Evolutionary conservation across 23 tunicate species (phyloP).

Genomic region (Halocynthia aurantium): DNA sequence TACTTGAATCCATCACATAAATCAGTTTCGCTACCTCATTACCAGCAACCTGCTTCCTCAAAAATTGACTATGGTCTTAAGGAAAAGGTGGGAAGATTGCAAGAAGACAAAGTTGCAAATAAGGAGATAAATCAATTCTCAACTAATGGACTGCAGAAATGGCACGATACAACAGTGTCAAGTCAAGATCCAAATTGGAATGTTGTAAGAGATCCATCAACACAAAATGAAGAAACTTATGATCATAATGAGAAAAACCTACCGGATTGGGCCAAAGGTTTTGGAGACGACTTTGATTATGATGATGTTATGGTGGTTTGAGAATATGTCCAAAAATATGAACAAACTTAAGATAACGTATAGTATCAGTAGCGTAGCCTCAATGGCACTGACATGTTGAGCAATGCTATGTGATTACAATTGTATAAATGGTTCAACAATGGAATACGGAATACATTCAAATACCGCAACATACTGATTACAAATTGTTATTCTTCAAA

Average conservation of each 20-base stretch:
- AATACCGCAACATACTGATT: not conserved
- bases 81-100: conserved; percentile 17
- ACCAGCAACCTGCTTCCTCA: conserved; percentile 50
- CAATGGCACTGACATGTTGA: no score
- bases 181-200: conserved; percentile 64
- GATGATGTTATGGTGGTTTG: conserved; percentile 89
- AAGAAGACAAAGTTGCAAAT: conserved; percentile 6
- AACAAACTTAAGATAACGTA: not conserved
- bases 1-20: conserved; percentile 30
- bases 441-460: not conserved
- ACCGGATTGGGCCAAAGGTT: conserved; percentile 80
- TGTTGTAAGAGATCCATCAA: conserved; percentile 37
- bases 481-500: not conserved
- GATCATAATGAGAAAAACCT: conserved; percentile 30
- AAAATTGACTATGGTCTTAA: conserved; percentile 22
- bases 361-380: not conserved
- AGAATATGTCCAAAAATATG: not conserved
- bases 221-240: conserved; percentile 2
- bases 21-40: conserved; percentile 50
- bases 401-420: not conserved
- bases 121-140: conserved; percentile 5
- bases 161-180: conserved; percentile 15
- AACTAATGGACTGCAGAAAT: not conserved
- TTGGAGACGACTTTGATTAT: conserved; percentile 69
- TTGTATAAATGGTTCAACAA: not conserved